Conservation (phyloP, 1,140 invertebrate species). For the Lordiphosa stackelbergi region DNA sequence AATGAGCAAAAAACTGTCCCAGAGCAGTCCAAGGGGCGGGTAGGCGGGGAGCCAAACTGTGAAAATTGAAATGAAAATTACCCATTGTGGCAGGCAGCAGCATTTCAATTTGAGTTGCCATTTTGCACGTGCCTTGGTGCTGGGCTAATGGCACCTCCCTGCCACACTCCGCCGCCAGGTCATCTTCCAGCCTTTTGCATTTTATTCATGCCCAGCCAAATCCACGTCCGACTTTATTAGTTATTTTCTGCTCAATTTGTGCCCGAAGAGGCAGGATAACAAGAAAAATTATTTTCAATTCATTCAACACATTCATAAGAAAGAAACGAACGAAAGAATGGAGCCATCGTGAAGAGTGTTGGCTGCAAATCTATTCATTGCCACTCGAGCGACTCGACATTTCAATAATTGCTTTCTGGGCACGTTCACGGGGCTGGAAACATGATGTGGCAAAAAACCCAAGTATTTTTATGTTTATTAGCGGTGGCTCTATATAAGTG, state of each 20-base stretch:
- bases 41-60: constrained; percentile 42
- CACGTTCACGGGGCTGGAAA: constrained; percentile 5
- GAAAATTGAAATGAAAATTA: constrained; percentile 77
- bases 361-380: constrained; percentile 38
- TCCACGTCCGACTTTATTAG: constrained; percentile 74
- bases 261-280: constrained; percentile 68
- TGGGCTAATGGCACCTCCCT: constrained; percentile 30
- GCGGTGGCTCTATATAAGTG: constrained; percentile 12
- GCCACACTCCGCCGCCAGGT: constrained; percentile 27
- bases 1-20: constrained; percentile 66
- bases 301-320: constrained; percentile 66
- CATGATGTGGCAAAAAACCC: constrained; percentile 5
- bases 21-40: background rate
- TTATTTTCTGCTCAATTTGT: constrained; percentile 77
- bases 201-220: constrained; percentile 58
- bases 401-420: constrained; percentile 15
- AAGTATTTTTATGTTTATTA: constrained; percentile 39
- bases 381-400: constrained; percentile 23
- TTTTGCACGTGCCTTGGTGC: constrained; percentile 60
- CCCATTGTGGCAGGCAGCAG: constrained; percentile 71
- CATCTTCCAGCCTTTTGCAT: constrained; percentile 40
- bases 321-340: background rate
- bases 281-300: constrained; percentile 77
- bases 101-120: constrained; percentile 67
- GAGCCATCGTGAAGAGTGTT: background rate